phyloP scores from a whole-genome alignment of 2,888 invertebrate species.

The Dryadula phaetusa region DNA sequence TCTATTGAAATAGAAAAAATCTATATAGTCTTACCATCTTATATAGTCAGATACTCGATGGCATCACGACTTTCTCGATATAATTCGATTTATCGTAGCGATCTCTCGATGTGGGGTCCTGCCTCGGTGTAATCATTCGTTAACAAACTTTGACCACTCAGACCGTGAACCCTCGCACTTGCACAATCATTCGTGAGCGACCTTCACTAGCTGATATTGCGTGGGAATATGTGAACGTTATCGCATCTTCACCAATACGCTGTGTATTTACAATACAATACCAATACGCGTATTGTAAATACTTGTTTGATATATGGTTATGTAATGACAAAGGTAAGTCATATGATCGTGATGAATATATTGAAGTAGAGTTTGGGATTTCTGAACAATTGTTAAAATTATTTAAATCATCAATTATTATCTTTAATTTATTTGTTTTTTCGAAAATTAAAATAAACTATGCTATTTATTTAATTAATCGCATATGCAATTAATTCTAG shows the following conservation, averaged over 20 bases:
- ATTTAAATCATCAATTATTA: too few species aligned
- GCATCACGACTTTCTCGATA: conserved; percentile 16
- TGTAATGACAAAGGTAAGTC: too few species aligned
- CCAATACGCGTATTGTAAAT: background rate
- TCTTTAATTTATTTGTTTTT: too few species aligned
- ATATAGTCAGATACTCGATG: background rate
- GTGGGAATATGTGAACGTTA: conserved; percentile 57
- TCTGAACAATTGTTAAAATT: too few species aligned
- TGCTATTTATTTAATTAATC: too few species aligned
- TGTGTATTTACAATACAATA: conserved; percentile 30
- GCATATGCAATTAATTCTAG: too few species aligned
- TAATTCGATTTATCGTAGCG: conserved; percentile 21
- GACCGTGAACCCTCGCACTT: conserved; percentile 49
- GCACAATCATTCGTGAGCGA: conserved; percentile 53
- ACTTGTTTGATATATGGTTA: too few species aligned
- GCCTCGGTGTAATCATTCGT: conserved; percentile 17
- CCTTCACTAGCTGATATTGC: conserved; percentile 51
- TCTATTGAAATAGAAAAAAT: too few species aligned
- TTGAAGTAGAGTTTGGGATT: too few species aligned
- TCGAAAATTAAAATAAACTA: too few species aligned
- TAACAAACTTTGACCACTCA: conserved; percentile 30
- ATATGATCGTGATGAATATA: too few species aligned
- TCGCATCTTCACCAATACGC: conserved; percentile 43
- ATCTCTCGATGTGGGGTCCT: conserved; percentile 26
- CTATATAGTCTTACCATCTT: too few species aligned